A percentile compares a stretch with the other conserved stretches of the same genome.
Conservation (phyloP, 2,888 invertebrate genomes). For the Chymomyza procnemis region DNA sequence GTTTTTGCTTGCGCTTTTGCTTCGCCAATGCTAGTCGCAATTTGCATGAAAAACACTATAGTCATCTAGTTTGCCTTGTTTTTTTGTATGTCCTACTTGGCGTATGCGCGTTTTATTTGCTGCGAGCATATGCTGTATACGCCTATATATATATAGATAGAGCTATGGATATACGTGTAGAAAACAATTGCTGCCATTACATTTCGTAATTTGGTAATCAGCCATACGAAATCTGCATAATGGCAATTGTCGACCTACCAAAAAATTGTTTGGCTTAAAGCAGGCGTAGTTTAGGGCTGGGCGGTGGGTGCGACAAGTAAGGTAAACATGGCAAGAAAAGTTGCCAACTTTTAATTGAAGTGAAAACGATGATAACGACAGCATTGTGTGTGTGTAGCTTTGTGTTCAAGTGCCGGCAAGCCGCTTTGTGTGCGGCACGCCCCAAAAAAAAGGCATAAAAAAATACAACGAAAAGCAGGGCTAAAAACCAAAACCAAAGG, state of each 20-base stretch:
- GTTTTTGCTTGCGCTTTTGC: background rate
- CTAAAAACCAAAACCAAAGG: background rate
- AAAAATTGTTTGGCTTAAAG: background rate
- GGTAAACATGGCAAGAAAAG: conserved; percentile 72
- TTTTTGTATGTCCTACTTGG: conserved; percentile 42
- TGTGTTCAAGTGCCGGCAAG: conserved; percentile 29
- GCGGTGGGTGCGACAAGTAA: conserved; percentile 60
- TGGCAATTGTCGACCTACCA: conserved; percentile 53
- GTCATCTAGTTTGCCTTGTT: conserved; percentile 33
- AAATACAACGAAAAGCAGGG: too few species aligned
- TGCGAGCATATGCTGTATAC: conserved; percentile 56
- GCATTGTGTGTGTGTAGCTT: conserved; percentile 60
- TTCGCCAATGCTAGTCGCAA: background rate
- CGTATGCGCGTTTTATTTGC: conserved; percentile 17
- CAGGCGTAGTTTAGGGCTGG: background rate
- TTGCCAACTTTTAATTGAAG: conserved; percentile 76
- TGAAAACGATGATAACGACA: conserved; percentile 75
- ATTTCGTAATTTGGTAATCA: conserved; percentile 72
- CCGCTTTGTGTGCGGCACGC: background rate
- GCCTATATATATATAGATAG: too few species aligned
- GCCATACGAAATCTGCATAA: conserved; percentile 73
- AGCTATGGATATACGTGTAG: background rate
- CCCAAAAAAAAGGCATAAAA: too few species aligned
- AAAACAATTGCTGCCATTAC: conserved; percentile 70
- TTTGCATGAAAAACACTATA: background rate